Conservation (phyloP, 2,888 invertebrate species). For the Harpalus rufipes region DNA sequence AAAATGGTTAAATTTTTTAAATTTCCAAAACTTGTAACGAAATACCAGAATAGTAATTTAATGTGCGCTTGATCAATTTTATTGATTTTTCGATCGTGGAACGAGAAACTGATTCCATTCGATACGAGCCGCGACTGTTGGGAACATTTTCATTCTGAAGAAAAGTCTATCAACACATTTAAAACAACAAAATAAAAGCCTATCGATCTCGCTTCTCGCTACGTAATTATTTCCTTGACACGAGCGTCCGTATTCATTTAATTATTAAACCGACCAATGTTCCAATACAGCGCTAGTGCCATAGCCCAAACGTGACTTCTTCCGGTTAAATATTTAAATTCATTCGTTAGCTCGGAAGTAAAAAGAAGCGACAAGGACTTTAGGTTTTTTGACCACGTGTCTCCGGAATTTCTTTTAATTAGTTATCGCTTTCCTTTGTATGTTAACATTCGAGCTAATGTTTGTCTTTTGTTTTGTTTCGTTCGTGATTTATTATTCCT, state of each 20-base stretch:
- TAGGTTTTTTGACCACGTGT: conserved; percentile 34
- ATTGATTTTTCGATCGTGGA: too few relatives aligned
- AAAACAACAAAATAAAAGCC: neutral
- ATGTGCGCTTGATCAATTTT: too few relatives aligned
- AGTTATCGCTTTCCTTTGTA: conserved; percentile 51
- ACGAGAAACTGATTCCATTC: too few relatives aligned
- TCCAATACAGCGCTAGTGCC: conserved; percentile 4
- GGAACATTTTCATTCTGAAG: neutral
- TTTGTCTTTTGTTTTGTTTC: conserved; percentile 44
- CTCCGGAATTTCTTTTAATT: conserved; percentile 57
- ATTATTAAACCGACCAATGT: conserved; percentile 42
- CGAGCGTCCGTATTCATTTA: conserved; percentile 39
- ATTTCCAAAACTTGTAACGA: too few relatives aligned
- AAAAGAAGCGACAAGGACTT: conserved; percentile 40
- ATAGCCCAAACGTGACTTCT: conserved; percentile 50
- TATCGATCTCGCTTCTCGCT: conserved; percentile 16
- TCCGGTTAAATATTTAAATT: conserved; percentile 61
- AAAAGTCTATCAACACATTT: neutral
- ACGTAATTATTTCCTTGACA: conserved; percentile 36
- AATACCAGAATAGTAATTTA: too few relatives aligned
- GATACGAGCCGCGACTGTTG: too few relatives aligned
- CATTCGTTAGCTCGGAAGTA: conserved; percentile 44
- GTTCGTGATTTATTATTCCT: conserved; percentile 43
- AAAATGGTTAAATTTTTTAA: too few relatives aligned
- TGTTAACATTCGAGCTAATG: conserved; percentile 45